phyloP scores from a whole-genome alignment of 2,113 vertebrate species.

The Coturnix japonica region DNA sequence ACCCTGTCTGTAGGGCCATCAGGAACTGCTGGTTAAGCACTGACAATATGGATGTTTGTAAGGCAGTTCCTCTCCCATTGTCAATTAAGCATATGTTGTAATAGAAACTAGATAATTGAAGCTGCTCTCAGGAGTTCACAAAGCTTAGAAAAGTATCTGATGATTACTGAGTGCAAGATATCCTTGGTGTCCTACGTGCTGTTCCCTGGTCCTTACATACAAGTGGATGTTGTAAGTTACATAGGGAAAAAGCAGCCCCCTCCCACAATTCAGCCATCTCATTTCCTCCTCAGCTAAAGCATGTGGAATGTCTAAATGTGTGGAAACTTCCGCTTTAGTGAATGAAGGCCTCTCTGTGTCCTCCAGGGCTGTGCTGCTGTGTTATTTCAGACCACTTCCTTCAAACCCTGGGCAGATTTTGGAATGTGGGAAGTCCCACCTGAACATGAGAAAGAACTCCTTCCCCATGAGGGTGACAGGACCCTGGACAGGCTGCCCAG shows the following conservation, averaged over 20 bases:
- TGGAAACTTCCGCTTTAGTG: conserved; percentile 32
- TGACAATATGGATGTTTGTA: neutral
- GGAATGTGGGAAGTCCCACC: neutral
- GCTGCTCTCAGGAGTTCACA: neutral
- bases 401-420: neutral
- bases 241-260: neutral
- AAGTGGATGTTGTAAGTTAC: neutral
- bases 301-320: conserved; percentile 25
- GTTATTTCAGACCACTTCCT: conserved; percentile 20
- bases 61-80: neutral
- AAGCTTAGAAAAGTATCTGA: neutral
- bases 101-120: neutral
- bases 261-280: neutral
- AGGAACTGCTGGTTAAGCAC: neutral
- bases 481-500: no score
- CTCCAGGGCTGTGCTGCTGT: neutral
- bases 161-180: neutral
- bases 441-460: no score
- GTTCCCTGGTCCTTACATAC: neutral
- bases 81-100: neutral
- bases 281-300: conserved; percentile 67
- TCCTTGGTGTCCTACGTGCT: neutral
- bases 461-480: no score
- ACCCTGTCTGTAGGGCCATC: neutral
- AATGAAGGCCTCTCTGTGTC: conserved; percentile 63